Evolutionary conservation across 2,888 invertebrate genomes (phyloP).

Genomic region (Xanthia togata): DNA sequence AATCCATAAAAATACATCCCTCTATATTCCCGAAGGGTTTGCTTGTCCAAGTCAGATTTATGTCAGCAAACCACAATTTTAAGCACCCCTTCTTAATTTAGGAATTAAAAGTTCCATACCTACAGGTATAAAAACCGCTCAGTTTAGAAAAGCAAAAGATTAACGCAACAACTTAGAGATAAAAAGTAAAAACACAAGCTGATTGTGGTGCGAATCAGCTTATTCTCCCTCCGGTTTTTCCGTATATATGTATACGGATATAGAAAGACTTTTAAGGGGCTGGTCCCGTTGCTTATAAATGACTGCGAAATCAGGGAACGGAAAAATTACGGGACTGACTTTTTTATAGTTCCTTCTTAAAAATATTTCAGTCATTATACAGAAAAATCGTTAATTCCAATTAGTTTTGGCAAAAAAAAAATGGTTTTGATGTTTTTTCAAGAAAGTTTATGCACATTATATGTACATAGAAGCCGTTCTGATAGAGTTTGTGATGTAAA

Average conservation of each 20-base stretch:
- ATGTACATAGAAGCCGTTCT: too few relatives aligned
- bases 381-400: not conserved
- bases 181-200: conserved; percentile 69
- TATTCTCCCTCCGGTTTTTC: conserved; percentile 65
- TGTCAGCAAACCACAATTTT: conserved; percentile 56
- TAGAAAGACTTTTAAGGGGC: conserved; percentile 56
- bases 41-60: conserved; percentile 44
- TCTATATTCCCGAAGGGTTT: conserved; percentile 6
- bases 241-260: conserved; percentile 43
- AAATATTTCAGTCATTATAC: conserved; percentile 12
- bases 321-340: conserved; percentile 39
- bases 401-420: not conserved
- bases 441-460: not conserved
- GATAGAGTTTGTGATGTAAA: too few relatives aligned
- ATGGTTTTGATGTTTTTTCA: not conserved
- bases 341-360: conserved; percentile 31
- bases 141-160: conserved; percentile 66
- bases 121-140: conserved; percentile 59
- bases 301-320: conserved; percentile 53
- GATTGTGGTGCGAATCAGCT: conserved; percentile 73
- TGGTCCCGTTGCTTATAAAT: conserved; percentile 59
- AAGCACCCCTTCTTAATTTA: conserved; percentile 48
- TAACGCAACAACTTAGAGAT: conserved; percentile 65
- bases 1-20: conserved; percentile 16
- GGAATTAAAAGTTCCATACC: conserved; percentile 48